Base-by-base conservation (phyloP, 2,888 invertebrate genomes). In the Sphecodes monilicornis region DNA sequence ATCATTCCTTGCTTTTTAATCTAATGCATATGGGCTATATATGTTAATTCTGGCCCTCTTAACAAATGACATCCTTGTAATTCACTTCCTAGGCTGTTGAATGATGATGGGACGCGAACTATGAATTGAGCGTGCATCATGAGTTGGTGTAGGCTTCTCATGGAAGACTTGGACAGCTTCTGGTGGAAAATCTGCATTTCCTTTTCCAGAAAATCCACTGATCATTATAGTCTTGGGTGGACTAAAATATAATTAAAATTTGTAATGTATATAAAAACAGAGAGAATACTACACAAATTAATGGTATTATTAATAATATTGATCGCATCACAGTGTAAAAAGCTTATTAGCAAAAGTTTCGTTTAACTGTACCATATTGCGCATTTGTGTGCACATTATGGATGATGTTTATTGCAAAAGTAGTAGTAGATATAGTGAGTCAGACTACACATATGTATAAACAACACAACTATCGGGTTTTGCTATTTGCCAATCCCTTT, bases 41-140 rank as follows among this genome's bases (percentile, higher is more conserved):
- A 16, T 36, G 1, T 22, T 26, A 80, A 0, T 18, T 16, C 16
- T n/a, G 76, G 76, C 75, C 78, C 41, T 43, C n/a, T 46, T 68
- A 50, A 1, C 54, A 54, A 18, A 41, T 1, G 18, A 36, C 6
- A 18, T 6, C 6, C 57, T 18, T 57, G 29, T 39, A 41, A 86
- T 95, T 96, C 96, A 98, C 96, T 98, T 98, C 94, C 98, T 96
- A 82, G 98, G 98, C 91, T 98, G 98, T 92, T 98, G 98, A 93
- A 98, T 98, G 89, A 97, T 95, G 69, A 96, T 95, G 82, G 96
- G 96, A 29, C 97, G 96, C 91, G 97, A 97, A 85, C 95, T 94
- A 82, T 96, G 95, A 90, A 97, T 95, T 77, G 96, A 91, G 93
- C 92, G 96, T 80, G 94, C 93, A 70, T 96, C 96, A 85, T 96